phyloP scores from a whole-genome alignment of 2,888 invertebrate species.

The Platynereis dumerilii region DNA sequence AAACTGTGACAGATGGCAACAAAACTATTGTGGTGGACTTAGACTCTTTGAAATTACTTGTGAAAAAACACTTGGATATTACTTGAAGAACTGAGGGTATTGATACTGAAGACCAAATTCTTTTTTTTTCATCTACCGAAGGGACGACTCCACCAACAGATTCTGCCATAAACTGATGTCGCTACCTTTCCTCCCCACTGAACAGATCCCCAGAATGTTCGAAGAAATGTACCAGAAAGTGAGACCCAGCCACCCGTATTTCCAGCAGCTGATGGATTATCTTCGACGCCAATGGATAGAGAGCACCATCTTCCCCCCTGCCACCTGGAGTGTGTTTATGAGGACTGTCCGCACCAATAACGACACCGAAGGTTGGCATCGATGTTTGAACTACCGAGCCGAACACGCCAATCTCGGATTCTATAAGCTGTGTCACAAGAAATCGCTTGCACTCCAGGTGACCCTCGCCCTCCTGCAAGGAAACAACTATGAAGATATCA shows the following conservation, averaged over 20 bases:
- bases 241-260: background rate
- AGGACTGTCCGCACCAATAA: background rate
- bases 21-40: too few species aligned
- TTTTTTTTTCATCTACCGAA: too few species aligned
- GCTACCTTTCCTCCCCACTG: background rate
- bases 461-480: too few species aligned
- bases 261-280: background rate
- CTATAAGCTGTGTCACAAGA: background rate
- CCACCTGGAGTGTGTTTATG: background rate
- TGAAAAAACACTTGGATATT: too few species aligned
- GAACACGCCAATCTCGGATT: background rate
- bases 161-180: conserved; percentile 6
- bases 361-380: conserved; percentile 8
- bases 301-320: background rate
- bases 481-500: too few species aligned
- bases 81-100: too few species aligned
- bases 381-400: background rate
- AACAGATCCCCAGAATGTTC: background rate
- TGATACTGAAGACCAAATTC: too few species aligned
- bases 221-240: too few species aligned
- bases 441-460: background rate
- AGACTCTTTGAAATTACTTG: too few species aligned
- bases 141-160: too few species aligned
- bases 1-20: too few species aligned
- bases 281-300: background rate